These are phyloP conservation scores for Ichneumoninae sp. DNA, from an alignment of 2,888 invertebrate species.

Conservation along the genomic window DNA sequence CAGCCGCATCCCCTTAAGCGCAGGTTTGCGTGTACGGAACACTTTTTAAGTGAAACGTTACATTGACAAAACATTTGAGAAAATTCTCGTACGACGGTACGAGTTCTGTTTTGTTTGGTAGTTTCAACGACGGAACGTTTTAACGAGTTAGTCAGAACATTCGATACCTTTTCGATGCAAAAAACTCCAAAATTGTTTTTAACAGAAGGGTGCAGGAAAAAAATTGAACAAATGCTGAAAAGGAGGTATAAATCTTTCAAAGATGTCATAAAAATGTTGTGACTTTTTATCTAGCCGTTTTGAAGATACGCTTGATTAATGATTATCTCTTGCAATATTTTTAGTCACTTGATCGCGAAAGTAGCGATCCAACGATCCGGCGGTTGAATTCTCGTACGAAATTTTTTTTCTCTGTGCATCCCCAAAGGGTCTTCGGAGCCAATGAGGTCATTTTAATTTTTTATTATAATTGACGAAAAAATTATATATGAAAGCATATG, in stretches of 20 bases:
- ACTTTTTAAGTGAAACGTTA: no score
- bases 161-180: no score
- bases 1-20: no score
- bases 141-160: no score
- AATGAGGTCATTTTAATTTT: no score
- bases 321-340: background rate
- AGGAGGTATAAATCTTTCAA: background rate
- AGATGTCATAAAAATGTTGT: background rate
- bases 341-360: conserved; percentile 38
- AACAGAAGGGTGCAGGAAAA: no score
- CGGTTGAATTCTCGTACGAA: background rate
- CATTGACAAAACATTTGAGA: background rate
- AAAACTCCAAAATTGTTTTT: no score
- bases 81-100: background rate
- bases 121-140: no score
- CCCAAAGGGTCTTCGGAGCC: background rate
- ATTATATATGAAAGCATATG: no score
- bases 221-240: background rate
- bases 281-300: background rate
- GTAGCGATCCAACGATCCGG: conserved; percentile 42
- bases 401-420: conserved; percentile 7
- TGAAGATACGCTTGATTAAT: no score
- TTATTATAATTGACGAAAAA: no score
- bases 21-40: no score
- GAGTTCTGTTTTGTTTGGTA: background rate